These are phyloP conservation scores for Scrobipalpa costella DNA, from an alignment of 2,888 invertebrate genomes.

Conservation along the genomic window DNA sequence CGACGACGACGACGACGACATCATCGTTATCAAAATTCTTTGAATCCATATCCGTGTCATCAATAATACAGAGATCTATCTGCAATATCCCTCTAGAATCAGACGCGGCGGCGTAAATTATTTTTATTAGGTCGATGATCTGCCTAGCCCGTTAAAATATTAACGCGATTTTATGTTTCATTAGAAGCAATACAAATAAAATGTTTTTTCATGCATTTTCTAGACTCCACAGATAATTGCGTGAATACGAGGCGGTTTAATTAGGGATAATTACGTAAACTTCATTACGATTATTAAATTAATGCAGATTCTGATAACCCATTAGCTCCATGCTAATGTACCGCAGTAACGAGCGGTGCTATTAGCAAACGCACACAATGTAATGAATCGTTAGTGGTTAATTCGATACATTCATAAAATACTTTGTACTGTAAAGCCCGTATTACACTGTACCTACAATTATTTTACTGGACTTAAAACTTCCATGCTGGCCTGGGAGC, in stretches of 20 bases:
- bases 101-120: no score
- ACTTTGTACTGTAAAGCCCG: background rate
- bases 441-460: background rate
- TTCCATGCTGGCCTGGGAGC: no score
- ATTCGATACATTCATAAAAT: conserved; percentile 15
- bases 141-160: no score
- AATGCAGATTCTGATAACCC: conserved; percentile 18
- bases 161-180: no score
- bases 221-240: background rate
- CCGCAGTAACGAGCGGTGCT: conserved; percentile 13
- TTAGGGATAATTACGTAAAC: background rate
- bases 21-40: no score
- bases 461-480: no score
- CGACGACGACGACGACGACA: no score
- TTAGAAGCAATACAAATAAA: no score
- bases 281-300: conserved; percentile 15
- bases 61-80: no score
- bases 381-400: conserved; percentile 16
- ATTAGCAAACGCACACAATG: conserved; percentile 16
- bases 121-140: no score
- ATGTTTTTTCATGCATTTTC: background rate
- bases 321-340: conserved; percentile 20
- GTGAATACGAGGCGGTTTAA: background rate
- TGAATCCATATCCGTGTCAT: no score
- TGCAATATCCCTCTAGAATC: no score